Percentiles rank a stretch among this genome's conserved stretches.
Evolutionary conservation across 2,113 vertebrate species (phyloP).

Genomic region (Tragelaphus buxtoni): DNA sequence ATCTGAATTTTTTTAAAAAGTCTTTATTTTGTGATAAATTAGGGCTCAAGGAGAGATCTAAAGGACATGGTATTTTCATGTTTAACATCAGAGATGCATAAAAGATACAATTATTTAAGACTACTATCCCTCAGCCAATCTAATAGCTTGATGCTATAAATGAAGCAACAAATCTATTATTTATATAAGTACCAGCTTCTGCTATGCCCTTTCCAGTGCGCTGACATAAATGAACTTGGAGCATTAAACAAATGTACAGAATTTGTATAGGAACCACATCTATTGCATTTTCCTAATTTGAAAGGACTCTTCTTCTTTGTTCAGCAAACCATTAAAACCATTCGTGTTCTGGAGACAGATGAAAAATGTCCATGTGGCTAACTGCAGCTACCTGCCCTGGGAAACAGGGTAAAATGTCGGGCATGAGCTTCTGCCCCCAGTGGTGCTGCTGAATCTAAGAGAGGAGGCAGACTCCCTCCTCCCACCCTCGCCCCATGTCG

Average conservation of each 20-base stretch:
- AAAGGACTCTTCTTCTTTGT: neutral
- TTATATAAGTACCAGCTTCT: conserved; percentile 32
- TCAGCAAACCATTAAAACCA: neutral
- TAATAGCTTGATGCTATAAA: conserved; percentile 44
- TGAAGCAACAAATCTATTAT: conserved; percentile 26
- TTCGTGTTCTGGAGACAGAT: neutral
- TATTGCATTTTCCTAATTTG: neutral
- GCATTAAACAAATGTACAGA: neutral
- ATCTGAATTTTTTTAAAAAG: conserved; percentile 47
- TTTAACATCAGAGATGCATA: conserved; percentile 34
- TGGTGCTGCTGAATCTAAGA: neutral
- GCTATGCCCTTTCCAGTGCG: neutral
- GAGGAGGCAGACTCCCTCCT: neutral
- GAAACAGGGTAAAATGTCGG: neutral
- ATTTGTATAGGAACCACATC: neutral
- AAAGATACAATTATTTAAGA: conserved; percentile 49
- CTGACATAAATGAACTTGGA: neutral
- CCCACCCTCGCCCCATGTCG: fast-evolving
- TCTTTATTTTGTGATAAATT: conserved; percentile 45
- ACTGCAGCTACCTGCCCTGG: neutral
- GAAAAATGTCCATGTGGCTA: neutral
- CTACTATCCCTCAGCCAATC: conserved; percentile 20
- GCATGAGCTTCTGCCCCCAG: neutral
- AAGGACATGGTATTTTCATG: conserved; percentile 7
- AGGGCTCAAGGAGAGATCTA: neutral